Base-by-base conservation (phyloP, 2,888 invertebrate species). In the Ceramica pisi region DNA sequence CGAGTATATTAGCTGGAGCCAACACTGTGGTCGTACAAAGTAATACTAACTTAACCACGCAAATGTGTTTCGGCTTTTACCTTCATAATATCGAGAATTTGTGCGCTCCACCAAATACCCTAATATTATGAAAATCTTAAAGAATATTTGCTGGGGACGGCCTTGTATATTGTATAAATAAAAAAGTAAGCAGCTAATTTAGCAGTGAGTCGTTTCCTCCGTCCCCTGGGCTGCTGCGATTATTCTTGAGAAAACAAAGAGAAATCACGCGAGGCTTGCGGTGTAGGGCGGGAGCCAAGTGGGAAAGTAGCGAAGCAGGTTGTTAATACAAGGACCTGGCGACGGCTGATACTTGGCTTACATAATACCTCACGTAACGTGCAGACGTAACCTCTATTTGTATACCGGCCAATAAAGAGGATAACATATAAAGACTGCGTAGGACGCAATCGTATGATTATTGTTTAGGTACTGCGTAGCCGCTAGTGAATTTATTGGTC, bases 231-330 rank as follows among this genome's bases (percentile, higher is more conserved):
- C 53, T 74, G 66, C 64, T 82, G 86, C 82, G 84, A 86, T 88
- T 86, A 86, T 82, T 88, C 87, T 86, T 86, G 81, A 85, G 86
- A 87, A 88, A 88, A 88, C 87, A 90, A 90, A 89, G 88, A 87
- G 83, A 84, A 87, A 87, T 88, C 87, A 84, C 86, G 80, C 80
- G 83, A 84, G 80, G 78, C 80, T 81, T 82, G 78, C 79, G 83
- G 82, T 75, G 79, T 62, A 68, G 67, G 77, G 78, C 65, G 80
- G 74, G 81, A 83, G 86, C 87, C 86, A 88, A 90, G 87, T 87
- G 86, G 83, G 88, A 83, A 87, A 87, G 85, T 89, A 86, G 86
- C 77, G 82, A 85, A 85, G 84, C 87, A 86, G 87, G 87, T 90
- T 81, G 86, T 87, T 91, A 89, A 86, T 88, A 87, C 85, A 75